Percentiles rank a stretch among this genome's conserved stretches.
phyloP scores from a whole-genome alignment of 2,797 vertebrate genomes.

The Halcyon badia region DNA sequence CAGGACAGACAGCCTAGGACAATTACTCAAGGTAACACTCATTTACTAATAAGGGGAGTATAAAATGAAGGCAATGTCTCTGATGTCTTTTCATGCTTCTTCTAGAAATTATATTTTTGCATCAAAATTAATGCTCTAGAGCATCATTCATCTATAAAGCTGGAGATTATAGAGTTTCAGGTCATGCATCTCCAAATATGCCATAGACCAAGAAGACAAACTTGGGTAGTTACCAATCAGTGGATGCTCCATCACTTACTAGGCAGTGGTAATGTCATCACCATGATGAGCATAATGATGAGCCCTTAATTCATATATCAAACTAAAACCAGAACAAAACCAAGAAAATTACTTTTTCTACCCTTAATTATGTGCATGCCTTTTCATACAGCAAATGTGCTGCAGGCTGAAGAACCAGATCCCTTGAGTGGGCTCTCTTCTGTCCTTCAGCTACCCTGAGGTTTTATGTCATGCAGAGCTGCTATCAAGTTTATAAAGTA shows the following conservation, averaged over 20 bases:
- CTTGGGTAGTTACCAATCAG: background rate
- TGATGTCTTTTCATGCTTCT: background rate
- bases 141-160: background rate
- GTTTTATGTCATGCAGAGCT: background rate
- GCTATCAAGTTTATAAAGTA: background rate
- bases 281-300: background rate
- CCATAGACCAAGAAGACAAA: background rate
- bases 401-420: background rate
- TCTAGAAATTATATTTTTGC: background rate
- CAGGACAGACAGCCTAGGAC: background rate
- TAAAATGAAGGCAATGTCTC: background rate
- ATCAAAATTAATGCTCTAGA: background rate
- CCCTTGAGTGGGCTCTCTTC: background rate
- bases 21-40: background rate
- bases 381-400: background rate
- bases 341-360: background rate
- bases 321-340: background rate
- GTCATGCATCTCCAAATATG: background rate
- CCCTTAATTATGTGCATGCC: background rate
- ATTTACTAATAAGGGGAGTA: background rate
- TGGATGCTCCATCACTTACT: accelerated
- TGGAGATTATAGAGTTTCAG: background rate
- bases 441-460: background rate
- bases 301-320: background rate
- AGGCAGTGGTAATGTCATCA: background rate